Conservation (phyloP, 2,113 vertebrate species). For the Fukomys damarensis region DNA sequence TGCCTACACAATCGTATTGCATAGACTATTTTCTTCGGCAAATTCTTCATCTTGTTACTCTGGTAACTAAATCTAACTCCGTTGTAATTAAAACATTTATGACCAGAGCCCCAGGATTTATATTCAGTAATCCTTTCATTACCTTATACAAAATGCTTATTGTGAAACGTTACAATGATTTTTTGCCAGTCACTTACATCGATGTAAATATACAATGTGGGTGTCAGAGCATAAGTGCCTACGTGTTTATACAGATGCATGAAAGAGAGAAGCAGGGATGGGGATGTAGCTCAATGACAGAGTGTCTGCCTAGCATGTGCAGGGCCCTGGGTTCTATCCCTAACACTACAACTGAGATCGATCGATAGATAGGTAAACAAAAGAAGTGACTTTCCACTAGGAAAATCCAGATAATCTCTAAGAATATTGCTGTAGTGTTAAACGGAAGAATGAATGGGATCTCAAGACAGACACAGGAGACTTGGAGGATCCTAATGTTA, state of each 20-base stretch:
- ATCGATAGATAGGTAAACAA: background rate
- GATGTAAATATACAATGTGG: conserved; percentile 27
- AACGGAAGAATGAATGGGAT: background rate
- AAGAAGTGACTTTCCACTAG: conserved; percentile 3
- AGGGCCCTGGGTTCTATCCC: background rate
- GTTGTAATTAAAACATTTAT: conserved; percentile 45
- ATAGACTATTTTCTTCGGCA: conserved; percentile 1
- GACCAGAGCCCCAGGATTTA: background rate
- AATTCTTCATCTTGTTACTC: conserved; percentile 21
- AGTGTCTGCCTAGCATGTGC: background rate
- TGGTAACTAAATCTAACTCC: conserved; percentile 10
- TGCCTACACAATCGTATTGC: background rate
- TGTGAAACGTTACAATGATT: conserved; percentile 4
- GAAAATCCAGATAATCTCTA: conserved; percentile 5
- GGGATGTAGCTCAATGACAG: background rate
- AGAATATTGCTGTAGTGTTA: background rate
- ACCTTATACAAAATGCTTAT: conserved; percentile 17
- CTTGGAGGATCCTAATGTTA: background rate
- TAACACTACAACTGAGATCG: background rate
- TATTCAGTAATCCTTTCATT: background rate
- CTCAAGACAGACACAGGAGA: background rate
- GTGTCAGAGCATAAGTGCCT: conserved; percentile 43
- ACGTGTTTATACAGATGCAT: background rate
- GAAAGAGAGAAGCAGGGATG: background rate
- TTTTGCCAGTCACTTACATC: conserved; percentile 24